A percentile compares a stretch with the other conserved stretches of the same genome.
These are phyloP conservation scores for Drosophila hamatofila DNA, from an alignment of 2,888 invertebrate genomes.

Conservation along the genomic window DNA sequence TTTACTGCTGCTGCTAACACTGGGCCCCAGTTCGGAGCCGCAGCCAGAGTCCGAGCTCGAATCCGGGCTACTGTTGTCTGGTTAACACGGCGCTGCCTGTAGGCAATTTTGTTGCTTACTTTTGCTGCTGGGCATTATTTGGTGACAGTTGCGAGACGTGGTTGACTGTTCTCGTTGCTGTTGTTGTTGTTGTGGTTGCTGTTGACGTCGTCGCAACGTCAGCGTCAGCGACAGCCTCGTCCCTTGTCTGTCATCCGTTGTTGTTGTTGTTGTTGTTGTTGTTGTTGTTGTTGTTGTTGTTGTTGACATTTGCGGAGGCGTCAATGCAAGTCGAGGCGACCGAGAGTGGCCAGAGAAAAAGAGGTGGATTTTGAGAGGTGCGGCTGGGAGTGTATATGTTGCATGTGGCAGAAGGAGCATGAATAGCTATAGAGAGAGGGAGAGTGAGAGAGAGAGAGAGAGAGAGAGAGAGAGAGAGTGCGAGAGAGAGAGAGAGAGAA, in stretches of 20 bases:
- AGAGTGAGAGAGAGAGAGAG: too few species aligned
- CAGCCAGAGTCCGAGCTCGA: slow-evolving; percentile 26
- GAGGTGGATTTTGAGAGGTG: not conserved
- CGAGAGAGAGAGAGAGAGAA: not conserved
- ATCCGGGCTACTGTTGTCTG: slow-evolving; percentile 63
- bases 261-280: slow-evolving; percentile 31
- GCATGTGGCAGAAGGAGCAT: not conserved
- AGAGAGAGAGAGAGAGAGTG: not conserved
- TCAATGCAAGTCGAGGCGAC: slow-evolving; percentile 29
- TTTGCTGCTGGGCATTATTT: slow-evolving; percentile 56
- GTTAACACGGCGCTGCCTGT: slow-evolving; percentile 29
- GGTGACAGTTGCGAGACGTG: slow-evolving; percentile 62
- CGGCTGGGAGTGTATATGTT: not conserved
- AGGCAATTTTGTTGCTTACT: slow-evolving; percentile 23
- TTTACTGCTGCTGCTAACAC: slow-evolving; percentile 11
- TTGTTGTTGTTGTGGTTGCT: slow-evolving; percentile 32
- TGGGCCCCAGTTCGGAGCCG: slow-evolving; percentile 10
- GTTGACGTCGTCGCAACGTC: slow-evolving; percentile 21
- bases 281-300: slow-evolving; percentile 8
- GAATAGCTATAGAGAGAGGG: not conserved
- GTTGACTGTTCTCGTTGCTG: slow-evolving; percentile 21
- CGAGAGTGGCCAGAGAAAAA: not conserved
- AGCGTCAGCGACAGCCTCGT: slow-evolving; percentile 9
- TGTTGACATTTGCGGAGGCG: slow-evolving; percentile 60
- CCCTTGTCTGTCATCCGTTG: slow-evolving; percentile 30